phyloP scores from a whole-genome alignment of 2,888 invertebrate species.

The Mongoloraphidia duomilia region DNA sequence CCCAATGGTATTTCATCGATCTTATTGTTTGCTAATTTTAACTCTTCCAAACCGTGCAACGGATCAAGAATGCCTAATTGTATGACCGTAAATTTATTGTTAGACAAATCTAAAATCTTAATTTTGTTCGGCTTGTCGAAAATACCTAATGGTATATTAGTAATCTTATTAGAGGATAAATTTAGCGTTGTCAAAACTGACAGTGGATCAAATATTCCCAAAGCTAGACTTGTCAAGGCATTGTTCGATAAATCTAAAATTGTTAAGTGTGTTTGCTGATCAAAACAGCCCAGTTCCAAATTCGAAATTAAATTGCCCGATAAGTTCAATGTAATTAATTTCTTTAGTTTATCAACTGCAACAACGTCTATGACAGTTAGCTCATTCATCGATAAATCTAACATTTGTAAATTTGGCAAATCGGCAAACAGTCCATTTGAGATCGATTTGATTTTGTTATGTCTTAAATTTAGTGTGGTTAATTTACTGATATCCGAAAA shows the following conservation, averaged over 20 bases:
- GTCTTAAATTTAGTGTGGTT: conserved; percentile 10
- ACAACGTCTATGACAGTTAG: conserved; percentile 14
- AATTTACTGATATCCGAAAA: not conserved
- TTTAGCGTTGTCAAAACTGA: conserved; percentile 13
- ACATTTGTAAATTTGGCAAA: conserved; percentile 8
- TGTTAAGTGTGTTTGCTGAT: conserved; percentile 11
- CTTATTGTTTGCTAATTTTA: conserved; percentile 15
- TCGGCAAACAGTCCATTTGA: conserved; percentile 14
- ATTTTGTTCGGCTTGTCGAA: conserved; percentile 13
- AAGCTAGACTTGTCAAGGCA: conserved; percentile 11
- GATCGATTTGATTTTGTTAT: conserved; percentile 12
- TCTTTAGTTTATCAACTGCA: conserved; percentile 13
- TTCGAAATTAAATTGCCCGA: conserved; percentile 13
- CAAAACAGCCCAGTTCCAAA: conserved; percentile 14
- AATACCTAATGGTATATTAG: conserved; percentile 12
- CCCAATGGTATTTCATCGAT: not conserved
- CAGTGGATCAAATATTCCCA: conserved; percentile 15
- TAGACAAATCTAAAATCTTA: conserved; percentile 11
- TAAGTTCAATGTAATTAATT: conserved; percentile 13
- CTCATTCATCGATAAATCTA: conserved; percentile 13
- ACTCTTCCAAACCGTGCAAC: conserved; percentile 8
- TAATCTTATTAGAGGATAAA: conserved; percentile 13
- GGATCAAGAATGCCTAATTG: conserved; percentile 15
- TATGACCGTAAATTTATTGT: conserved; percentile 13
- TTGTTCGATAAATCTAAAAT: conserved; percentile 13